A percentile compares a stretch with the other conserved stretches of the same genome.
phyloP scores from a whole-genome alignment of 2,888 invertebrate species.

The Phortica okadai region DNA sequence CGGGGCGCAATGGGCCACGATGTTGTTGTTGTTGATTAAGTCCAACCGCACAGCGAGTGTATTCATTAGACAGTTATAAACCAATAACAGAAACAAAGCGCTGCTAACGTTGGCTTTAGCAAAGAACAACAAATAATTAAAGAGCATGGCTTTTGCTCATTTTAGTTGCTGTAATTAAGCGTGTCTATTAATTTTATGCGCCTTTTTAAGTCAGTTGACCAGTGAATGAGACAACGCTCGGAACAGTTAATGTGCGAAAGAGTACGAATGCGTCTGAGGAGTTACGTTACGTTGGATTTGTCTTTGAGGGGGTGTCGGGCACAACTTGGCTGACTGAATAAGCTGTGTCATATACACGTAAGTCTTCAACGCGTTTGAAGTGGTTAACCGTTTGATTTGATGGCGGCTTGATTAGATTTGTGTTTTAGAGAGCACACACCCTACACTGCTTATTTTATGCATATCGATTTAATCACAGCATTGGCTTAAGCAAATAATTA shows the following conservation, averaged over 20 bases:
- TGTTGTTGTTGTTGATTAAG: slow-evolving; percentile 11
- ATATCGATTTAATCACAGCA: not conserved
- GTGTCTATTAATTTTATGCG: slow-evolving; percentile 66
- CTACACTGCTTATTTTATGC: not conserved
- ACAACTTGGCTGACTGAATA: not conserved
- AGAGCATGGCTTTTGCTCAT: slow-evolving; percentile 54
- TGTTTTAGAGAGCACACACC: not conserved
- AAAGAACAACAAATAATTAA: slow-evolving; percentile 28
- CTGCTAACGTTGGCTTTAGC: not conserved
- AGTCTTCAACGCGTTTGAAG: not conserved
- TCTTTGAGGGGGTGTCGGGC: not conserved
- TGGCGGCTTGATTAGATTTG: not conserved
- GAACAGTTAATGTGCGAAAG: not conserved
- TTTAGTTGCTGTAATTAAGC: slow-evolving; percentile 60
- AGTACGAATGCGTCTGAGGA: no score
- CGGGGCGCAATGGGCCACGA: no score
- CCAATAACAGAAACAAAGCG: slow-evolving; percentile 57
- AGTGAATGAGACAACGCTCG: not conserved
- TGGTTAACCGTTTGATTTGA: not conserved
- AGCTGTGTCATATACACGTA: not conserved
- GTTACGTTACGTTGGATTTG: not conserved
- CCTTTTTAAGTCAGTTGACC: slow-evolving; percentile 47
- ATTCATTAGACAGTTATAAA: slow-evolving; percentile 69
- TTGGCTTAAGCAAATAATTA: no score
- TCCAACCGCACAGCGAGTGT: slow-evolving; percentile 38